Base-by-base conservation (phyloP, 2,797 vertebrate genomes). In the Smutsia temminckii region DNA sequence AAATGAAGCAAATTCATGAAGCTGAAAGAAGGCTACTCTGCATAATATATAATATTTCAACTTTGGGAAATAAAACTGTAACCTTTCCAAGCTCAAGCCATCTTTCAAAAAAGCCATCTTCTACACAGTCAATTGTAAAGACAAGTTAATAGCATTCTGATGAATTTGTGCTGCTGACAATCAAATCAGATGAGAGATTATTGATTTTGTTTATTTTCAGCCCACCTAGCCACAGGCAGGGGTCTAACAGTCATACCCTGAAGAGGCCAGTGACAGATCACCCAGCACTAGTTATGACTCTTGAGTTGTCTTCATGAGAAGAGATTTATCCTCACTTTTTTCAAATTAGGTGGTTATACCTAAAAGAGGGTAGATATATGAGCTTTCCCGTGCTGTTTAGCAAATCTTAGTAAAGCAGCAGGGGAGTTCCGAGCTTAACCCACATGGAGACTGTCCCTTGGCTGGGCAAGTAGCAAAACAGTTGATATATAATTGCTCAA, bases 151-250 rank as follows among this genome's bases (percentile, higher is more conserved):
- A 61, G 46, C 10, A 79, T 78, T 83, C 37, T 80, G 23, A 94
- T 71, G 57, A 88, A 64, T 83, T 49, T 61, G 16, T 78, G 66
- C 0, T 5, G 14, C 71, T 79, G 37, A 86, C 63, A 89, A 64
- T 53, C 37, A 78, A 75, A 37, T 61, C 14, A 59, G 27, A 49
- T 79, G 42, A 68, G 66, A 86, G 86, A 71, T 66, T 21, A 37
- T 4, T 66, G 78, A 97, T 61, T 89, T 63, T 25, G 46, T 69
- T 77, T 91, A 74, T 80, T 91, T 84, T 92, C 80, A 55, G 37
- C 5, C 72, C 72, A 8, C 66, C 23, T 71, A 84, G 49, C 21
- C 69, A 51, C 77, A 25, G 37, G 81, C 51, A 89, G 29, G 12
- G 59, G 46, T 75, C 18, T 68, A 55, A 85, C 5, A 2, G 37